A percentile compares a stretch with the other conserved stretches of the same genome.
Conservation (phyloP, 2,888 invertebrate species). For the Hirtodrosophila duncani region DNA sequence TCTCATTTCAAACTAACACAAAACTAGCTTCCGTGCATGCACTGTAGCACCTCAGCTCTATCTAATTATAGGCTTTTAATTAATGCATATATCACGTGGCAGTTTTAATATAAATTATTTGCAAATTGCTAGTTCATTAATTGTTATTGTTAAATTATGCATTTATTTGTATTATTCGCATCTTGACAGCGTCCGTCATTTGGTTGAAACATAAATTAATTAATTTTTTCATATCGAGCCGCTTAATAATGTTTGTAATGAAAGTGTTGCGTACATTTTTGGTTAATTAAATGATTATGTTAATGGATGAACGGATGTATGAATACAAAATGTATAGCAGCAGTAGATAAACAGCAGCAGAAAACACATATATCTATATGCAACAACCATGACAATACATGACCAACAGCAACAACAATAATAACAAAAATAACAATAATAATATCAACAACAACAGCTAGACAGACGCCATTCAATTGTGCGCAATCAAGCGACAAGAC, state of each 20-base stretch:
- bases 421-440: constrained; percentile 3
- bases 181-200: constrained; percentile 70
- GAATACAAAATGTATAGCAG: constrained; percentile 31
- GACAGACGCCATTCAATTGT: constrained; percentile 34
- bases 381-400: too few species aligned
- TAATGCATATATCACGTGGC: constrained; percentile 3
- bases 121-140: constrained; percentile 25
- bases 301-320: constrained; percentile 68
- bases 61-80: constrained; percentile 21
- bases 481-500: constrained; percentile 57
- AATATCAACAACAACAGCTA: constrained; percentile 4
- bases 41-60: too few species aligned
- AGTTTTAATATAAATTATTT: constrained; percentile 37
- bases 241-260: constrained; percentile 49
- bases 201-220: constrained; percentile 68
- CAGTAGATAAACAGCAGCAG: constrained; percentile 41
- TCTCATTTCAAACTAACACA: too few species aligned
- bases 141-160: constrained; percentile 56
- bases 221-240: constrained; percentile 14
- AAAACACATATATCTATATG: too few species aligned
- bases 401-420: constrained; percentile 32
- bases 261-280: constrained; percentile 41
- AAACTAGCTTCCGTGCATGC: too few species aligned
- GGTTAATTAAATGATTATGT: constrained; percentile 73
- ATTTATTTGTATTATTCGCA: constrained; percentile 63